Evolutionary conservation across 2,797 vertebrate genomes (phyloP).

Genomic region (Masticophis lateralis): DNA sequence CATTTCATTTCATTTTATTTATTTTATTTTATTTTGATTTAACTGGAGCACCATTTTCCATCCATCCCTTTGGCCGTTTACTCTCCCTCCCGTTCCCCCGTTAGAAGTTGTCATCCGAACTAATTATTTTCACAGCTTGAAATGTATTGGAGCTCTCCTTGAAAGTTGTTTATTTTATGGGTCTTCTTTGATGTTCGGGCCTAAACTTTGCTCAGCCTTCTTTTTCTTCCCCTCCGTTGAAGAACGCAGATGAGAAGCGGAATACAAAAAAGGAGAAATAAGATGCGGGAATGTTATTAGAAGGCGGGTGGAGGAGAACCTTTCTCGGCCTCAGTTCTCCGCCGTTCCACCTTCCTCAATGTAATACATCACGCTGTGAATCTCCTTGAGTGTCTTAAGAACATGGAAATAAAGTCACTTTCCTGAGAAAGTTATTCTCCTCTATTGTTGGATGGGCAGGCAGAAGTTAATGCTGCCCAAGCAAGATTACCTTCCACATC

Average conservation of each 20-base stretch:
- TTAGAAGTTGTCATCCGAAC: conserved; percentile 50
- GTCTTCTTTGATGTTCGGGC: conserved; percentile 33
- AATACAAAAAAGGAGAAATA: background rate
- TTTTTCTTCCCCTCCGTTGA: conserved; percentile 23
- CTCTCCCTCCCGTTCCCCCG: conserved; percentile 42
- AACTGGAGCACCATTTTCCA: conserved; percentile 33
- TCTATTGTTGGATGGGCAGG: background rate
- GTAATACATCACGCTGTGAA: background rate
- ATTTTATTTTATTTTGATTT: conserved; percentile 19
- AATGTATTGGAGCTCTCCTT: conserved; percentile 34
- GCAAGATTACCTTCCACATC: background rate
- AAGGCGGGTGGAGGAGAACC: background rate
- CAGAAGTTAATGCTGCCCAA: conserved; percentile 13
- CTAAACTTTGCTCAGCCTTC: background rate
- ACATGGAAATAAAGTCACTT: background rate
- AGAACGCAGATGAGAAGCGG: background rate
- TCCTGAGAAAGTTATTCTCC: background rate
- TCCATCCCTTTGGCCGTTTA: conserved; percentile 43
- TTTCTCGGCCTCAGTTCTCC: background rate
- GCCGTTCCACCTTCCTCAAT: background rate
- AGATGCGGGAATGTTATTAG: background rate
- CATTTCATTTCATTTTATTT: background rate
- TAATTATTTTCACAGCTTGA: conserved; percentile 64
- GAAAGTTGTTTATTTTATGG: conserved; percentile 50
- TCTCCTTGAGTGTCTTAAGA: background rate